These are phyloP conservation scores for Eristalis arbustorum DNA, from an alignment of 2,888 invertebrate genomes.

Conservation along the genomic window DNA sequence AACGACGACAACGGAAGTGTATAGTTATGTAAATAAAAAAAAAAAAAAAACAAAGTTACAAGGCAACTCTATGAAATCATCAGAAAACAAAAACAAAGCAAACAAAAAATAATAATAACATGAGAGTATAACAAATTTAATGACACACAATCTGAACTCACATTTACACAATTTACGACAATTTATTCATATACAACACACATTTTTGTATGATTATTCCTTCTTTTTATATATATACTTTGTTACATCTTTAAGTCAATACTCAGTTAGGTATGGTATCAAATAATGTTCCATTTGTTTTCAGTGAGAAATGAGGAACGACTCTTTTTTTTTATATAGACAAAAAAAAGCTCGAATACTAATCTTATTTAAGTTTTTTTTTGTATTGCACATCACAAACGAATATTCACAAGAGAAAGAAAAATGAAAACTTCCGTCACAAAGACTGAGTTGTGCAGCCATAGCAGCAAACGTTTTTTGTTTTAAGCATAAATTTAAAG, in stretches of 20 bases:
- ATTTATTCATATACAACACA: constrained; percentile 54
- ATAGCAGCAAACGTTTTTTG: constrained; percentile 59
- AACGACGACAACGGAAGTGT: constrained; percentile 96
- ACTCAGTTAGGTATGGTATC: constrained; percentile 46
- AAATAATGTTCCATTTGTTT: constrained; percentile 13
- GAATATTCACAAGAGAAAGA: constrained; percentile 17
- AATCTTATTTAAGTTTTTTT: constrained; percentile 36
- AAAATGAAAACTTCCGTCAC: constrained; percentile 57
- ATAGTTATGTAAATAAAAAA: constrained; percentile 84
- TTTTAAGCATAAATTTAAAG: constrained; percentile 20
- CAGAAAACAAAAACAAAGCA: not conserved
- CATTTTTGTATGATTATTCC: constrained; percentile 19
- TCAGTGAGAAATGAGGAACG: constrained; percentile 15
- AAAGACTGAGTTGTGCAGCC: constrained; percentile 69
- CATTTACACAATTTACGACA: constrained; percentile 38
- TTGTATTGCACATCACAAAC: constrained; percentile 48
- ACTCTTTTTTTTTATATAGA: not conserved
- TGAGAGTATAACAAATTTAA: constrained; percentile 47
- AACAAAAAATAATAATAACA: not conserved
- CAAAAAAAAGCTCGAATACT: constrained; percentile 32
- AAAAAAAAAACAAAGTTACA: constrained; percentile 42
- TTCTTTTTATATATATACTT: constrained; percentile 28
- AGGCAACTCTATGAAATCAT: constrained; percentile 53
- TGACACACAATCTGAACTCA: constrained; percentile 67
- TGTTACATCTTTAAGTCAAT: constrained; percentile 52